Base-by-base conservation (phyloP, 2,888 invertebrate genomes). In the Euplagia quadripunctaria region DNA sequence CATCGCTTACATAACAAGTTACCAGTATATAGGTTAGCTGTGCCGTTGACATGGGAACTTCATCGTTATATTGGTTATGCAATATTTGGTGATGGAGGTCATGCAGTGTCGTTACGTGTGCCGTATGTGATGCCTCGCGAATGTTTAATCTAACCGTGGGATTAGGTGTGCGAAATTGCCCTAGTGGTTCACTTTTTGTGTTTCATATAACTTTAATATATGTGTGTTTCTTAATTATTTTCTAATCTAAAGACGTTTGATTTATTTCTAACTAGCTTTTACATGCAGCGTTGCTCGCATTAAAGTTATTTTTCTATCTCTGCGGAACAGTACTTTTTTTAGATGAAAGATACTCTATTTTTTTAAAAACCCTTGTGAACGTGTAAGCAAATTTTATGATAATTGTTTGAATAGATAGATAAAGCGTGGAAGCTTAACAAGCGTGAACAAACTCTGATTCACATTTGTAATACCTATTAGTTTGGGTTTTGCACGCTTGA, bases 61-160 rank as follows among this genome's bases (percentile, higher is more conserved):
- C 83, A 85, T 84, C 80, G 82, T 87, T 86, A 84, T 86, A 86
- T 85, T 71, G 72, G 79, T 90, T 89, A 81, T 85, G 81, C 82
- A 91, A 92, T 77, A 67, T 76, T 83, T 75, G 75, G 79, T 77
- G 80, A 92, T 90, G 85, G 90, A 90, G 93, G 92, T 92, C 92
- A 91, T 87, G 88, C 86, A 86, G 83, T 87, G 87, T 66, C 78
- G 88, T 91, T 91, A 90, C 91, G 90, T 90, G 87, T 82, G 72
- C 71, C 70, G 78, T 80, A 82, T 80, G 80, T 76, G 77, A 85
- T 77, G 81, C 68, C 75, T 78, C 74, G 75, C 74, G 76, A 76
- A 72, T 79, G 65, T 80, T 78, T 79, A 81, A 79, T 77, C 78
- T 81, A 77, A 76, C 68, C 77, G 70, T 76, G 12, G 68, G 78